A percentile compares a stretch with the other conserved stretches of the same genome.
phyloP scores from a whole-genome alignment of 2,113 vertebrate genomes.

The Hippocampus abdominalis region DNA sequence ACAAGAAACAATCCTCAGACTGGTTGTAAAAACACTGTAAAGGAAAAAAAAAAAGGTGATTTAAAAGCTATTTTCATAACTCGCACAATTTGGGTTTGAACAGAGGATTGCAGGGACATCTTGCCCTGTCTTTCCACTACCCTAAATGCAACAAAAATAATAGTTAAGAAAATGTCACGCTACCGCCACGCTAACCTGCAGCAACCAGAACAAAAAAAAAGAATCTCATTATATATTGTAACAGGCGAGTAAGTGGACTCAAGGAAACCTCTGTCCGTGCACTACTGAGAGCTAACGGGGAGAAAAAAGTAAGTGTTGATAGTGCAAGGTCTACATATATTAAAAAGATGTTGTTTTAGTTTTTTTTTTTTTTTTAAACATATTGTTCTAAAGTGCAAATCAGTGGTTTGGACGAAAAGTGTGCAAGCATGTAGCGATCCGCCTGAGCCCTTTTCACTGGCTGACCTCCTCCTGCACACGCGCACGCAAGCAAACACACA shows the following conservation, averaged over 20 bases:
- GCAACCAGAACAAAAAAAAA: neutral
- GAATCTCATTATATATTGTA: neutral
- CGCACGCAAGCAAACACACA: constrained; percentile 35
- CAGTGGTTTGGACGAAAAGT: constrained; percentile 64
- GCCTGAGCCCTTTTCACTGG: constrained; percentile 63
- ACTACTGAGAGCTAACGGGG: constrained; percentile 29
- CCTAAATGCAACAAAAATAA: constrained; percentile 14
- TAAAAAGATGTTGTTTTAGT: constrained; percentile 53
- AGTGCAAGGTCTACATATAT: constrained; percentile 74
- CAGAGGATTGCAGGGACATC: constrained; percentile 47
- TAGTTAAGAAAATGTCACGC: neutral
- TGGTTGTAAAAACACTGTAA: constrained; percentile 44
- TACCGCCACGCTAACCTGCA: neutral
- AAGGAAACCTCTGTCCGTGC: constrained; percentile 52
- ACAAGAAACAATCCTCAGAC: constrained; percentile 43
- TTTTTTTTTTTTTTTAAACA: constrained; percentile 54
- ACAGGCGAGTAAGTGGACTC: neutral
- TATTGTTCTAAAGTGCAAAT: constrained; percentile 75
- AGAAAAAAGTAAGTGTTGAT: constrained; percentile 53
- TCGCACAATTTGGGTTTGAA: constrained; percentile 35
- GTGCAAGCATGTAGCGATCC: constrained; percentile 64
- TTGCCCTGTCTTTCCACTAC: neutral
- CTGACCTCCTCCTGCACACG: constrained; percentile 26
- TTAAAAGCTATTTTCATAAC: constrained; percentile 27
- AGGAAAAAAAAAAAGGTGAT: constrained; percentile 6